Percentiles rank a stretch among this genome's conserved stretches.
These are phyloP conservation scores for Cavia aperea DNA, from an alignment of 2,113 vertebrate species.

Conservation along the genomic window DNA sequence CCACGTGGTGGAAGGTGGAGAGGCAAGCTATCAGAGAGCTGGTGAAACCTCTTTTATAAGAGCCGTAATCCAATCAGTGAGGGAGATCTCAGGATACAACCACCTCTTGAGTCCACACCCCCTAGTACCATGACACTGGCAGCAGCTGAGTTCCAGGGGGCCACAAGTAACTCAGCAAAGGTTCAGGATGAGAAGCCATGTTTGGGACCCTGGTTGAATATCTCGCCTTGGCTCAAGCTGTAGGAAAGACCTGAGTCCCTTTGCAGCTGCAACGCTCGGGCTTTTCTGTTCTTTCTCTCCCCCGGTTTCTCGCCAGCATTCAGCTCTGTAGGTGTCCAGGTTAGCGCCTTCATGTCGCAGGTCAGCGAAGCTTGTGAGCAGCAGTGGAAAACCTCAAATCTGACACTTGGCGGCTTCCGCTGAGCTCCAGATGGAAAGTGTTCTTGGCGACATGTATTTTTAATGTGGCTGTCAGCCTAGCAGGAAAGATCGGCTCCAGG, in stretches of 20 bases:
- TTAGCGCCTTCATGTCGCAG: constrained; percentile 61
- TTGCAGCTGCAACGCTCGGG: not conserved
- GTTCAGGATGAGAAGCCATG: not conserved
- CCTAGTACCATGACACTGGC: not conserved
- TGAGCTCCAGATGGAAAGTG: constrained; percentile 71
- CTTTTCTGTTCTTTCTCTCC: not conserved
- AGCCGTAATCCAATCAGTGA: not conserved
- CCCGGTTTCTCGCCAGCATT: not conserved
- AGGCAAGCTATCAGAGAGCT: not conserved
- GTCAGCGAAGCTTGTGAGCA: constrained; percentile 71
- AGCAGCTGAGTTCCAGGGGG: not conserved
- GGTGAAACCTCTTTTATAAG: not conserved
- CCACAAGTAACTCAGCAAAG: not conserved
- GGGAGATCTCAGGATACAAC: too few relatives aligned
- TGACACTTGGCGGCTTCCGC: constrained; percentile 78
- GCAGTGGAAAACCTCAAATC: constrained; percentile 71
- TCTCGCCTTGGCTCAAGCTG: not conserved
- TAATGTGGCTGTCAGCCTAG: constrained; percentile 75
- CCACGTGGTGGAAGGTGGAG: not conserved
- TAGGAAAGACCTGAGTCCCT: not conserved
- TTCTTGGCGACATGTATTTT: constrained; percentile 74
- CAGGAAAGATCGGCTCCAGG: constrained; percentile 75
- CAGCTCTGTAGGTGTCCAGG: constrained; percentile 61
- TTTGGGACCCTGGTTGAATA: not conserved
- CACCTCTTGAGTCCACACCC: not conserved